phyloP scores from a whole-genome alignment of 2,113 vertebrate genomes.

The Sprattus sprattus region DNA sequence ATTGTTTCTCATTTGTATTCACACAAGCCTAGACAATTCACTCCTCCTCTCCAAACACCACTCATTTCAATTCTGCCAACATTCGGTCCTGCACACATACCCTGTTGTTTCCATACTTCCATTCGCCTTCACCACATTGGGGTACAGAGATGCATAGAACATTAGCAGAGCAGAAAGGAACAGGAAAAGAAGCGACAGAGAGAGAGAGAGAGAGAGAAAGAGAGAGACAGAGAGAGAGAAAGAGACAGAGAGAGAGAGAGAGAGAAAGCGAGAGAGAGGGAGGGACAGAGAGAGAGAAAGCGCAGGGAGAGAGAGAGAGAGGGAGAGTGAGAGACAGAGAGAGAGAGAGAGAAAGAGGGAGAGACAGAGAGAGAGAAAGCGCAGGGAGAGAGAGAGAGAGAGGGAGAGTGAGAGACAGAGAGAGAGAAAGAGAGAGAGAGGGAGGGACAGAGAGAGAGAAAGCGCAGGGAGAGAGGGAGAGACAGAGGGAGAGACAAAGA shows the following conservation, averaged over 20 bases:
- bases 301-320: neutral
- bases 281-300: neutral
- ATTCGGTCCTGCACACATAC: neutral
- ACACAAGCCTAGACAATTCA: neutral
- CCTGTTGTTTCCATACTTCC: neutral
- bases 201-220: neutral
- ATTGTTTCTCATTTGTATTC: neutral
- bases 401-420: neutral
- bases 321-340: constrained; percentile 32
- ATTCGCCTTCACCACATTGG: neutral
- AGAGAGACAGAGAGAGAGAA: no score
- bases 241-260: neutral
- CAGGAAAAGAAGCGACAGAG: neutral
- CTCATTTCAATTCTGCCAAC: neutral
- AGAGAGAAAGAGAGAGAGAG: constrained; percentile 35
- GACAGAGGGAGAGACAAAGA: neutral
- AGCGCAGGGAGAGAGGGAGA: constrained; percentile 11
- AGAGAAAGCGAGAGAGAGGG: no score
- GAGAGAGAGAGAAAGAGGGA: neutral
- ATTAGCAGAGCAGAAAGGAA: neutral
- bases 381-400: neutral
- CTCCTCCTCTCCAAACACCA: neutral
- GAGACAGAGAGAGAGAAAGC: no score
- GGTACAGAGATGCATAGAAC: neutral
- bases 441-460: no score